Conservation (phyloP, 2,797 vertebrate genomes). For the Myioborus melanocephalus region DNA sequence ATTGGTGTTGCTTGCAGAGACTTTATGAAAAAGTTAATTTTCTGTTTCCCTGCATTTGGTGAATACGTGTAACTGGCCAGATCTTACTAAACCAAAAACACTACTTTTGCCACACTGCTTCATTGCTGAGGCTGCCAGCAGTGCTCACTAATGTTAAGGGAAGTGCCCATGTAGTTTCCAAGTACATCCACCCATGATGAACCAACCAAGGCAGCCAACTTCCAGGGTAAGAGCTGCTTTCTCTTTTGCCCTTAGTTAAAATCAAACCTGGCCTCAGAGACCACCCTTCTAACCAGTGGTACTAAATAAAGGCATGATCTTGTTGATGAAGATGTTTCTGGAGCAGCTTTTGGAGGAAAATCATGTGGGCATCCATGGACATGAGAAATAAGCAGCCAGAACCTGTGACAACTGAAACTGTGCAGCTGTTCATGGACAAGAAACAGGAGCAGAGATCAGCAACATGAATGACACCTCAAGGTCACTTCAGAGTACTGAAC, state of each 20-base stretch:
- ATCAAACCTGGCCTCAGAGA: background rate
- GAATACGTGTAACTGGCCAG: background rate
- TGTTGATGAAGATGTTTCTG: background rate
- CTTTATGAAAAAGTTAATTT: background rate
- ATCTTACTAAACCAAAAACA: background rate
- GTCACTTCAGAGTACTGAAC: conserved; percentile 47
- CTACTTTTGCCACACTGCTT: background rate
- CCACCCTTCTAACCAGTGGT: background rate
- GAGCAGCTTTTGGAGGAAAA: conserved; percentile 23
- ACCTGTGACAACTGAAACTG: conserved; percentile 7
- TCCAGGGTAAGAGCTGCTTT: background rate
- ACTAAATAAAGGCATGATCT: background rate
- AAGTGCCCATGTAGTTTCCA: background rate
- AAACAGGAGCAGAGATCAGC: conserved; percentile 36
- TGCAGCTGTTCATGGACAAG: background rate
- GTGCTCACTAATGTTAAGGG: background rate
- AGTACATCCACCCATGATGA: background rate
- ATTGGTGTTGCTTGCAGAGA: background rate
- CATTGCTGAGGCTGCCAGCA: background rate
- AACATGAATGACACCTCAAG: conserved; percentile 34
- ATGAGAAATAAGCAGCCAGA: conserved; percentile 6
- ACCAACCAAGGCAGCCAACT: background rate
- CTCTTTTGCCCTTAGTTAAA: background rate
- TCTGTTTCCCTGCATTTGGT: background rate
- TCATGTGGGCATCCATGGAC: background rate